A percentile compares a stretch with the other conserved stretches of the same genome.
phyloP scores from a whole-genome alignment of 1,140 invertebrate genomes.

The Pogonognathellus flavescens region DNA sequence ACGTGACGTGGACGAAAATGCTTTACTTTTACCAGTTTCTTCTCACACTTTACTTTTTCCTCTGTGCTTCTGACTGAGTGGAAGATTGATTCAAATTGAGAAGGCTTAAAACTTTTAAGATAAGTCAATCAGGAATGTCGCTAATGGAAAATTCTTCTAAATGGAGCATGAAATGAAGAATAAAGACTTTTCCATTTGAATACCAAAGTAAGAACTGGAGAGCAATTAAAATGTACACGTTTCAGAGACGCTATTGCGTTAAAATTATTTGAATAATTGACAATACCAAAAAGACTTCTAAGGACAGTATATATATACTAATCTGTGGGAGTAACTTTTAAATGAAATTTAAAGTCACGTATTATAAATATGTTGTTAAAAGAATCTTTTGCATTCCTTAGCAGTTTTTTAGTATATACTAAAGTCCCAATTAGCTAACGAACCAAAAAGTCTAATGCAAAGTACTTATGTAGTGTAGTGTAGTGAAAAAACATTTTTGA shows the following conservation, averaged over 20 bases:
- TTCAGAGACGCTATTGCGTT: neutral
- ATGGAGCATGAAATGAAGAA: slow-evolving; percentile 37
- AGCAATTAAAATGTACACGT: neutral
- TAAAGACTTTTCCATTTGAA: slow-evolving; percentile 24
- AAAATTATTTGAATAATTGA: too few species aligned
- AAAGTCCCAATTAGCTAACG: too few species aligned
- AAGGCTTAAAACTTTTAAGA: slow-evolving; percentile 48
- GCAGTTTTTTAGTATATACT: too few species aligned
- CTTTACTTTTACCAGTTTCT: slow-evolving; percentile 24
- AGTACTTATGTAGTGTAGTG: too few species aligned
- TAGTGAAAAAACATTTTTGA: too few species aligned
- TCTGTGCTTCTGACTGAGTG: neutral
- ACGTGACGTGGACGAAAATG: neutral
- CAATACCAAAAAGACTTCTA: too few species aligned
- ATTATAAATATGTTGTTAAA: too few species aligned
- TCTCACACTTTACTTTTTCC: slow-evolving; percentile 3
- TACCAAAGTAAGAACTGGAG: neutral
- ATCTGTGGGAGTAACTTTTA: too few species aligned
- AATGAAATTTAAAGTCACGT: too few species aligned
- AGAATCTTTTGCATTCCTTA: too few species aligned
- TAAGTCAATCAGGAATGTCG: slow-evolving; percentile 35
- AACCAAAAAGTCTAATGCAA: too few species aligned
- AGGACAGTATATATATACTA: too few species aligned
- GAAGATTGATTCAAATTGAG: slow-evolving; percentile 37
- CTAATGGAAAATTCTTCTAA: neutral